Percentiles rank a stretch among this genome's conserved stretches.
These are phyloP conservation scores for Dicycla oo DNA, from an alignment of 2,888 invertebrate genomes.

Conservation along the genomic window DNA sequence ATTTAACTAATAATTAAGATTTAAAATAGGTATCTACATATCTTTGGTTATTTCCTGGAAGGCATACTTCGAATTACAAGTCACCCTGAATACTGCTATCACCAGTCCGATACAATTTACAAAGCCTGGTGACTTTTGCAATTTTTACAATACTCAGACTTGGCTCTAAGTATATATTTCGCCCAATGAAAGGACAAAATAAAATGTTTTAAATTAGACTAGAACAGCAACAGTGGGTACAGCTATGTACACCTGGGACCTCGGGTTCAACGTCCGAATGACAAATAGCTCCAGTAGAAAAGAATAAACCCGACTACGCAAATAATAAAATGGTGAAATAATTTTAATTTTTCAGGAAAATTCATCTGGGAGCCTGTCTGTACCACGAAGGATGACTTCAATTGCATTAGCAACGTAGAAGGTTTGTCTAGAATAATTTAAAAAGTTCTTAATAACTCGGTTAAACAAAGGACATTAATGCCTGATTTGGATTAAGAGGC, in stretches of 20 bases:
- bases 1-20: too few species aligned
- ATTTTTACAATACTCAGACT: too few species aligned
- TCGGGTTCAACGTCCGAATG: constrained; percentile 6
- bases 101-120: too few species aligned
- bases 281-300: background rate
- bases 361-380: constrained; percentile 79
- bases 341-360: constrained; percentile 75
- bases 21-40: too few species aligned
- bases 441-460: background rate
- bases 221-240: background rate
- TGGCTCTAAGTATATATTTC: background rate
- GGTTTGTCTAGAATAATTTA: constrained; percentile 59
- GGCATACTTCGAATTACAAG: too few species aligned
- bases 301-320: constrained; percentile 3
- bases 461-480: background rate
- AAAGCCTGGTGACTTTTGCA: too few species aligned
- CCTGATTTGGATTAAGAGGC: too few species aligned
- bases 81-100: too few species aligned
- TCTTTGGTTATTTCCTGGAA: too few species aligned
- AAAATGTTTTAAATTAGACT: background rate
- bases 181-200: background rate
- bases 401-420: constrained; percentile 79
- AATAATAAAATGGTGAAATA: constrained; percentile 6
- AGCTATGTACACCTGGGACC: constrained; percentile 2
- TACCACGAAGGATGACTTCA: constrained; percentile 78